Base-by-base conservation (phyloP, 2,797 vertebrate genomes). In the Spondyliosoma cantharus region DNA sequence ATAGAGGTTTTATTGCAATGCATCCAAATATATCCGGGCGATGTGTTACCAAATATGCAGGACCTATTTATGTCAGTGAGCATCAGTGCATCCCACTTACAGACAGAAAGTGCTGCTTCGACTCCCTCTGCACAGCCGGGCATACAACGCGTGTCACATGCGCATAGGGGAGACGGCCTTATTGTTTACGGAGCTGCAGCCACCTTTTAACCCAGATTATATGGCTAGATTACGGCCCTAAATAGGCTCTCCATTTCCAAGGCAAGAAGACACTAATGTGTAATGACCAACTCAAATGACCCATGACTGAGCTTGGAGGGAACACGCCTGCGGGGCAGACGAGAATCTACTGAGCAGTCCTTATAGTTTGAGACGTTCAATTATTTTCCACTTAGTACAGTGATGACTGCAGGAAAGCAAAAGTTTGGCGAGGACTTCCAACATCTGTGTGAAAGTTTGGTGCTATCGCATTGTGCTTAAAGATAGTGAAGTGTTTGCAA, bases 1-100 rank as follows among this genome's bases (percentile, higher is more conserved):
- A 90, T 74, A 70, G 62, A 89, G 85, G 81, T 87, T 93, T 88
- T 89, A 90, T 88, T 87, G 84, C 91, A 90, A 89, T 74, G 71
- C 83, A 91, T 93, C 91, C 89, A 94, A 92, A 94, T 94, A 94
- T 93, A 94, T 90, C 90, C 80, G 57, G 76, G 90, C 86, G 20
- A 91, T 82, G 91, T 91, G 92, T 93, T 94, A 89, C 91, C 90
- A 94, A 94, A 95, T 92, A 91, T 91, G 90, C 84, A 90, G 91
- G 93, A 94, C 94, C 93, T 94, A 94, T 94, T 95, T 95, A 91
- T 94, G 94, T 94, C 95, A 94, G 82, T 74, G 87, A 90, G 91
- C 91, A 93, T 96, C 93, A 94, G 92, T 66, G 83, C 91, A 92
- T 93, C 89, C 90, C 90, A 90, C 89, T 88, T 93, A 79, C 81